Evolutionary conservation across 2,797 vertebrate genomes (phyloP).

Genomic region (Dendrocincla fuliginosa): DNA sequence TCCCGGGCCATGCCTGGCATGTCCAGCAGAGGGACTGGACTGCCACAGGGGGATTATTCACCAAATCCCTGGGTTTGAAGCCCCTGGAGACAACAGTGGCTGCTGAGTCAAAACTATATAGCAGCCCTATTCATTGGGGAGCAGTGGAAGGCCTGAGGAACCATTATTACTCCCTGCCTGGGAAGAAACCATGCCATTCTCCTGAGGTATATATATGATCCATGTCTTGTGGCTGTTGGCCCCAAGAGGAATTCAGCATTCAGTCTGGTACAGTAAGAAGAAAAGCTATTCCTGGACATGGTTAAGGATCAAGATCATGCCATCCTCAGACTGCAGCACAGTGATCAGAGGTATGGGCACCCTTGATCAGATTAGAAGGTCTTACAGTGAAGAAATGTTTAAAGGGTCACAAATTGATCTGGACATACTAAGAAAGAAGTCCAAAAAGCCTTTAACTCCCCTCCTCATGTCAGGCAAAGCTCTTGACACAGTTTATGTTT

Average conservation of each 20-base stretch:
- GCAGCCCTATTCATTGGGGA: neutral
- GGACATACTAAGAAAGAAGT: neutral
- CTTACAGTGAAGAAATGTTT: neutral
- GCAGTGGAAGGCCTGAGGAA: neutral
- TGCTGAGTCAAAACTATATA: neutral
- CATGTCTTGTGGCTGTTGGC: neutral
- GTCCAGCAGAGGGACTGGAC: fast-evolving
- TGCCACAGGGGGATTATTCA: neutral
- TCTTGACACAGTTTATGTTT: neutral
- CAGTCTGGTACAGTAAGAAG: neutral
- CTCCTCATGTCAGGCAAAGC: neutral
- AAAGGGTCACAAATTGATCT: neutral
- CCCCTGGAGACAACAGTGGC: neutral
- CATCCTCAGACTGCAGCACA: neutral
- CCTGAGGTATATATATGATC: neutral
- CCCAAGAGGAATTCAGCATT: neutral
- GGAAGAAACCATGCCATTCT: neutral
- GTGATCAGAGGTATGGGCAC: neutral
- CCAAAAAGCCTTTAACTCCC: fast-evolving
- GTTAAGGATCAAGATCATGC: neutral
- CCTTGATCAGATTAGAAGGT: neutral
- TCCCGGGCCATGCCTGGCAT: fast-evolving
- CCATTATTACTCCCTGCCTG: neutral
- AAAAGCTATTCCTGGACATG: neutral
- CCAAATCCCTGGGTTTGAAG: neutral